These are phyloP conservation scores for Hyperoplus lanceolatus DNA, from an alignment of 2,797 vertebrate genomes.

Conservation along the genomic window DNA sequence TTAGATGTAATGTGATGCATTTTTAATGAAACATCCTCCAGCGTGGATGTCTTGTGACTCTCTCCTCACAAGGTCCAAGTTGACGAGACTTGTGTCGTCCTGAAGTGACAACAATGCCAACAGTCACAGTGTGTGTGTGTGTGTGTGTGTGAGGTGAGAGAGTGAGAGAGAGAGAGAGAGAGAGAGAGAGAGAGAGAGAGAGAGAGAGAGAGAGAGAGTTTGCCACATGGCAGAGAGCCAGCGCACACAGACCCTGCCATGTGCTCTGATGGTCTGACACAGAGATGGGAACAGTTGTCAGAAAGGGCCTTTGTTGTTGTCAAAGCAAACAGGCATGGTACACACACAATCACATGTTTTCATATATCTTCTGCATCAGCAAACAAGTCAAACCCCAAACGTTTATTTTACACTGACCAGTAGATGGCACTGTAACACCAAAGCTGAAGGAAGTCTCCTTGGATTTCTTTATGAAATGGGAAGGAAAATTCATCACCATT, in stretches of 20 bases:
- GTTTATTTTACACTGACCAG: constrained; percentile 28
- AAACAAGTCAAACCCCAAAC: neutral
- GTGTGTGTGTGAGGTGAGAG: neutral
- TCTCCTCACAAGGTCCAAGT: constrained; percentile 35
- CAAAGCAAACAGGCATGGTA: constrained; percentile 34
- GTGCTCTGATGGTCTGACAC: constrained; percentile 51
- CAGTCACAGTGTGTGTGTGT: constrained; percentile 42
- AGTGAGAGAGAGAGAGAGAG: too few relatives aligned
- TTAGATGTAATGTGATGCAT: neutral
- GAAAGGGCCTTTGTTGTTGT: constrained; percentile 48
- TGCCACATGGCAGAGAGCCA: constrained; percentile 42
- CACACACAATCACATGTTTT: constrained; percentile 48
- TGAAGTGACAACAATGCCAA: constrained; percentile 52
- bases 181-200: too few relatives aligned
- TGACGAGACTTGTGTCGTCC: constrained; percentile 35
- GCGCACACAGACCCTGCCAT: constrained; percentile 52
- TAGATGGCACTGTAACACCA: constrained; percentile 76
- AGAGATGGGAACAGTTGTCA: constrained; percentile 47
- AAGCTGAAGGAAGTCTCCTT: constrained; percentile 26
- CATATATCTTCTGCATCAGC: constrained; percentile 26
- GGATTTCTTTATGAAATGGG: neutral
- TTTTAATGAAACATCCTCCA: constrained; percentile 14
- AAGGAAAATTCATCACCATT: constrained; percentile 39
- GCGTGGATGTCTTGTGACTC: constrained; percentile 16
- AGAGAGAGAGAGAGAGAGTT: neutral